These are phyloP conservation scores for Desmodus rotundus DNA, from an alignment of 2,113 vertebrate genomes.

Conservation along the genomic window DNA sequence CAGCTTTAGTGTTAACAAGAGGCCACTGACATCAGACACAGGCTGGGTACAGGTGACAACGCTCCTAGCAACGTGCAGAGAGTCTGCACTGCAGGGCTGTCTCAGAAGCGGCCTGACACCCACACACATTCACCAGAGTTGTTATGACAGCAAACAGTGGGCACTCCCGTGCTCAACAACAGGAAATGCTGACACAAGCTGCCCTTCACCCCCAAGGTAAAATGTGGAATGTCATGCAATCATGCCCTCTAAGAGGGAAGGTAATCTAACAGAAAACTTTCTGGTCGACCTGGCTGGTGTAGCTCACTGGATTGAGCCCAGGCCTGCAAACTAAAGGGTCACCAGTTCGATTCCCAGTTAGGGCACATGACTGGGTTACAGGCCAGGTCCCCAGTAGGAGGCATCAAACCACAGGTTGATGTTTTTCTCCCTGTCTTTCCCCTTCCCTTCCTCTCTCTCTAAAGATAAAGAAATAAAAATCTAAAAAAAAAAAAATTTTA, in stretches of 20 bases:
- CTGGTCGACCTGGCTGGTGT: too few relatives aligned
- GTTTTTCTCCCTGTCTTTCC: too few relatives aligned
- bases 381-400: too few relatives aligned
- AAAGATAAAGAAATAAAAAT: too few relatives aligned
- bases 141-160: background rate
- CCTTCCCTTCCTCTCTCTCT: too few relatives aligned
- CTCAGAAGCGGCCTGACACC: background rate
- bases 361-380: too few relatives aligned
- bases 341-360: too few relatives aligned
- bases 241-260: background rate
- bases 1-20: background rate
- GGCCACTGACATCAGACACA: background rate
- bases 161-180: too few relatives aligned
- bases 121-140: background rate
- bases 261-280: background rate
- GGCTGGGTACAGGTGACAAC: background rate
- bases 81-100: background rate
- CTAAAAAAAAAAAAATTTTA: too few relatives aligned
- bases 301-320: too few relatives aligned
- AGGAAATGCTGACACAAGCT: background rate
- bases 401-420: too few relatives aligned
- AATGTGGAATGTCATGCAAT: background rate
- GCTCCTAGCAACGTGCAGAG: background rate
- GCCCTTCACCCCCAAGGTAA: background rate
- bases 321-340: too few relatives aligned